Percentiles rank a stretch among this genome's conserved stretches.
phyloP scores from a whole-genome alignment of 2,113 vertebrate species.

The Neogobius melanostomus region DNA sequence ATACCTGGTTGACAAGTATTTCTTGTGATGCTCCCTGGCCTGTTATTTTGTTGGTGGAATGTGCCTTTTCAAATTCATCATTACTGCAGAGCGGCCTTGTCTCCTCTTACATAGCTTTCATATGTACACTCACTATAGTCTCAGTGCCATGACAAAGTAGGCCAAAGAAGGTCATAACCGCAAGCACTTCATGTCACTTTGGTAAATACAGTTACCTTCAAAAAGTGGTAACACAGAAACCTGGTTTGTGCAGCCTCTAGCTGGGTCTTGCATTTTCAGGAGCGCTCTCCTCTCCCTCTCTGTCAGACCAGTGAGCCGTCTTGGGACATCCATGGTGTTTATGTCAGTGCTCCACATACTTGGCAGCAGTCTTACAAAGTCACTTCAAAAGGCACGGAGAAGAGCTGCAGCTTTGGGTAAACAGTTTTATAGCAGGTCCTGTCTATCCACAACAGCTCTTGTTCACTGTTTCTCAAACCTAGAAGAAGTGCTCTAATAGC shows the following conservation, averaged over 20 bases:
- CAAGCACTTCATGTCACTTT: conserved; percentile 11
- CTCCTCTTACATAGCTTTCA: not conserved
- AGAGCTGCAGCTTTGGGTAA: conserved; percentile 7
- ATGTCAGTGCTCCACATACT: conserved; percentile 61
- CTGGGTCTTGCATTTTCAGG: conserved; percentile 46
- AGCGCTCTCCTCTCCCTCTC: conserved; percentile 38
- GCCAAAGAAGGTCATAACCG: not conserved
- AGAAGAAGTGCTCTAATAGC: conserved; percentile 30
- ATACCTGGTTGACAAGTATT: conserved; percentile 13
- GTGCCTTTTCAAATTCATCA: conserved; percentile 32
- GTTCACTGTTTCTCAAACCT: conserved; percentile 22
- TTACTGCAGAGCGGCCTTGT: conserved; percentile 26
- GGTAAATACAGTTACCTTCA: conserved; percentile 21
- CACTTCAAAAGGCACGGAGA: conserved; percentile 51
- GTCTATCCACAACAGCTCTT: conserved; percentile 33
- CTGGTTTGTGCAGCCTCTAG: conserved; percentile 36
- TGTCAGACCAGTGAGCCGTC: conserved; percentile 54
- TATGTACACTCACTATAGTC: not conserved
- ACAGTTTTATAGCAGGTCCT: conserved; percentile 47
- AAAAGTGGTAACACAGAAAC: conserved; percentile 39
- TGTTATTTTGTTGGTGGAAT: conserved; percentile 21
- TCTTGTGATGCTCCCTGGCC: conserved; percentile 12
- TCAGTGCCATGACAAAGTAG: conserved; percentile 22
- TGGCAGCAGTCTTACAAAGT: conserved; percentile 53
- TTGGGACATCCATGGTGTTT: conserved; percentile 69